Percentiles rank a stretch among this genome's conserved stretches.
phyloP scores from a whole-genome alignment of 1,140 invertebrate genomes.

The Lasioglossum albipes region DNA sequence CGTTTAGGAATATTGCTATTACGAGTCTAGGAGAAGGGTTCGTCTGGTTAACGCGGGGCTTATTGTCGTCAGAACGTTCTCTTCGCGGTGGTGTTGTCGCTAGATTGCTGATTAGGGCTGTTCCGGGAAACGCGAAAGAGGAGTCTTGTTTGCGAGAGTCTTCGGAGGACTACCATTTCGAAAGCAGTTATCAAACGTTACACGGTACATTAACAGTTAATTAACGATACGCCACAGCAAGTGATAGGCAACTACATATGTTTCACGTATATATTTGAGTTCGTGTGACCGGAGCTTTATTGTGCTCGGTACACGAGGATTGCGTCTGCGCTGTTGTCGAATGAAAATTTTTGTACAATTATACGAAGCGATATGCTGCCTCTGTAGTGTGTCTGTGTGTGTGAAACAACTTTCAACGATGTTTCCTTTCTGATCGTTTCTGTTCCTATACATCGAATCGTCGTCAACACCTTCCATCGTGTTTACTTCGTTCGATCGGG shows the following conservation, averaged over 20 bases:
- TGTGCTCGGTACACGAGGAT: neutral
- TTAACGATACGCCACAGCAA: neutral
- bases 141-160: neutral
- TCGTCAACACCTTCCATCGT: neutral
- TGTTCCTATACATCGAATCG: slow-evolving; percentile 2
- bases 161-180: neutral
- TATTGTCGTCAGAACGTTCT: slow-evolving; percentile 43
- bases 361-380: too few relatives aligned
- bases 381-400: too few relatives aligned
- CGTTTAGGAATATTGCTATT: slow-evolving; percentile 32
- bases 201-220: neutral
- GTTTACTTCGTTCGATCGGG: neutral
- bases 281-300: neutral
- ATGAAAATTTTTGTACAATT: too few relatives aligned
- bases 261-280: neutral
- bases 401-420: too few relatives aligned
- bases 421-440: neutral
- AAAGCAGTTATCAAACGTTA: slow-evolving; percentile 3
- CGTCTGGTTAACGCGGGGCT: slow-evolving; percentile 8
- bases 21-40: slow-evolving; percentile 20
- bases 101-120: neutral
- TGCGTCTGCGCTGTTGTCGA: too few relatives aligned
- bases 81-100: neutral
- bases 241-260: slow-evolving; percentile 13
- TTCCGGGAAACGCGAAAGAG: slow-evolving; percentile 6